phyloP scores from a whole-genome alignment of 2,113 vertebrate species.

The Rostratula benghalensis region DNA sequence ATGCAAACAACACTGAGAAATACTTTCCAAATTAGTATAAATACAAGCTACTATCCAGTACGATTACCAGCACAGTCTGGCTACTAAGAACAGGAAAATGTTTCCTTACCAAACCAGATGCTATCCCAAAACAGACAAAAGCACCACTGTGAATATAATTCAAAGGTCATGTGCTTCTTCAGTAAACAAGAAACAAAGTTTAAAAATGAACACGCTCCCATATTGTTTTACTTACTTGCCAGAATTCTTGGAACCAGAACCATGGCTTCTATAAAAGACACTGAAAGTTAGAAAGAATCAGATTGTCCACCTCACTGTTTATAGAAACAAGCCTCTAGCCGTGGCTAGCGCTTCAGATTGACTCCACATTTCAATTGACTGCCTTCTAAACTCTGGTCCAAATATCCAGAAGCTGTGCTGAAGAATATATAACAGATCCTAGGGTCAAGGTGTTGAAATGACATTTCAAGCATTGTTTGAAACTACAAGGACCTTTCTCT shows the following conservation, averaged over 20 bases:
- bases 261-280: not conserved
- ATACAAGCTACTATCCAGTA: not conserved
- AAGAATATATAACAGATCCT: not conserved
- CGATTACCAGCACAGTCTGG: not conserved
- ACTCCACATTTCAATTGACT: not conserved
- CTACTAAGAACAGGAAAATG: not conserved
- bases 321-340: not conserved
- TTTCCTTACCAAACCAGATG: slow-evolving; percentile 41
- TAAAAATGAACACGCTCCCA: not conserved
- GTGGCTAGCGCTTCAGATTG: not conserved
- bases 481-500: not conserved
- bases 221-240: slow-evolving; percentile 28
- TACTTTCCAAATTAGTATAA: slow-evolving; percentile 28
- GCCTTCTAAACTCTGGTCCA: not conserved
- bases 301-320: not conserved
- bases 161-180: slow-evolving; percentile 14
- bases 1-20: not conserved
- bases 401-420: not conserved
- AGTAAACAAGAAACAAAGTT: slow-evolving; percentile 20
- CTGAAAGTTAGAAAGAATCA: not conserved
- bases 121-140: slow-evolving; percentile 56
- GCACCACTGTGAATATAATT: not conserved
- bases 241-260: slow-evolving; percentile 19
- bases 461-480: not conserved
- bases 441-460: not conserved